Percentiles rank a stretch among this genome's conserved stretches.
Evolutionary conservation across 2,797 vertebrate genomes (phyloP).

Genomic region (Chromobotia macracanthus): DNA sequence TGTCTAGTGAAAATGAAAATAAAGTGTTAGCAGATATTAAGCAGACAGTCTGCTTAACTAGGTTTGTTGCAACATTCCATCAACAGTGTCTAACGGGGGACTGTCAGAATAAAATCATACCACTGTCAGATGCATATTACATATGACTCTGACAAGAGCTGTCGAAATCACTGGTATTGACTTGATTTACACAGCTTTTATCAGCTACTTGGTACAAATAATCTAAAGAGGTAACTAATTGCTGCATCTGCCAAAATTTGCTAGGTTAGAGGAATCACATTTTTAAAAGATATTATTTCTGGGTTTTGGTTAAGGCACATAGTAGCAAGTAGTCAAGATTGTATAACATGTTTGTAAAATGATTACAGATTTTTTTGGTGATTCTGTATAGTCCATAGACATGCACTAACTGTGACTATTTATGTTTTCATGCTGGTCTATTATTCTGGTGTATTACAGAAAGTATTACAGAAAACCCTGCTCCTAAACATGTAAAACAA

Average conservation of each 20-base stretch:
- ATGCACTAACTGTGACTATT: too few relatives aligned
- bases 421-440: too few relatives aligned
- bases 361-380: too few relatives aligned
- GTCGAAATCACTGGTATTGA: not conserved
- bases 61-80: too few relatives aligned
- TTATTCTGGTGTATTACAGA: not conserved
- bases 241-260: not conserved
- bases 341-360: too few relatives aligned
- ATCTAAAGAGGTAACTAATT: not conserved
- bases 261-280: not conserved
- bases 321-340: not conserved
- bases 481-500: not conserved
- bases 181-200: not conserved
- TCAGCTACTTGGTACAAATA: not conserved
- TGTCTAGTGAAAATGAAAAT: too few relatives aligned
- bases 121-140: not conserved
- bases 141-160: not conserved
- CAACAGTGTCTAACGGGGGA: too few relatives aligned
- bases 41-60: too few relatives aligned
- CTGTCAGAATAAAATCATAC: too few relatives aligned
- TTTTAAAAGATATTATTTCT: not conserved
- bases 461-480: not conserved
- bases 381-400: too few relatives aligned
- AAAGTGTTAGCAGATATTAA: too few relatives aligned
- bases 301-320: not conserved